These are phyloP conservation scores for Calephelis virginiensis DNA, from an alignment of 1,140 invertebrate genomes.

Conservation along the genomic window DNA sequence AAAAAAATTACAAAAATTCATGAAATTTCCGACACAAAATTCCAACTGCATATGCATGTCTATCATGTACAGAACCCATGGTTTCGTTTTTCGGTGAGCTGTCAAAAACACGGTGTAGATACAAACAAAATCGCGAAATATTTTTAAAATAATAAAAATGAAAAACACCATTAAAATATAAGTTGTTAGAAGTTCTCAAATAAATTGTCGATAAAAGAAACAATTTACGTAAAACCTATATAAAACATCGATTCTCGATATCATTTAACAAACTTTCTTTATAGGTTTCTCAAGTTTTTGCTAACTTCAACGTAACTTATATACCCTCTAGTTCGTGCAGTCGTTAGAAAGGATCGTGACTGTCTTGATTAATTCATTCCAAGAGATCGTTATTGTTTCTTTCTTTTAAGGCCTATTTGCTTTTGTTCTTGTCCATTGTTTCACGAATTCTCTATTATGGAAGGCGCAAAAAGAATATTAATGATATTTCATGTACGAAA, in stretches of 20 bases:
- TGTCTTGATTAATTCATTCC: slow-evolving; percentile 61
- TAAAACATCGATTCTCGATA: slow-evolving; percentile 45
- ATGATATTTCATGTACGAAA: slow-evolving; percentile 3
- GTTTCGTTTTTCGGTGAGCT: too few species aligned
- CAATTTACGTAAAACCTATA: slow-evolving; percentile 38
- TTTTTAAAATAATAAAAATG: background rate
- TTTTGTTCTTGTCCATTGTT: slow-evolving; percentile 32
- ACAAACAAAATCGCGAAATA: too few species aligned
- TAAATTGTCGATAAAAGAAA: slow-evolving; percentile 23
- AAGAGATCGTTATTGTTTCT: slow-evolving; percentile 38
- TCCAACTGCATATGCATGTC: too few species aligned
- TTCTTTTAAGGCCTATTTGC: slow-evolving; percentile 35
- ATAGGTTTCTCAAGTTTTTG: slow-evolving; percentile 39
- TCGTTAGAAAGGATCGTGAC: slow-evolving; percentile 62
- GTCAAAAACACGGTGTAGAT: too few species aligned
- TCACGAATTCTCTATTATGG: slow-evolving; percentile 3
- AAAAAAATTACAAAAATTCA: too few species aligned
- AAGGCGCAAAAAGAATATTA: slow-evolving; percentile 12
- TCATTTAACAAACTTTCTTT: slow-evolving; percentile 49
- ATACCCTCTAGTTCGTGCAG: slow-evolving; percentile 54
- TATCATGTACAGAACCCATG: too few species aligned
- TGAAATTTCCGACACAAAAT: too few species aligned
- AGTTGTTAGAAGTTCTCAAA: background rate
- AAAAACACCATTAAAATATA: background rate
- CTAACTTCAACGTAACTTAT: slow-evolving; percentile 46